Evolutionary conservation across 2,797 vertebrate genomes (phyloP), one percentile per base, ranked within the genome.

Genomic region (Graptemys geographica): DNA sequence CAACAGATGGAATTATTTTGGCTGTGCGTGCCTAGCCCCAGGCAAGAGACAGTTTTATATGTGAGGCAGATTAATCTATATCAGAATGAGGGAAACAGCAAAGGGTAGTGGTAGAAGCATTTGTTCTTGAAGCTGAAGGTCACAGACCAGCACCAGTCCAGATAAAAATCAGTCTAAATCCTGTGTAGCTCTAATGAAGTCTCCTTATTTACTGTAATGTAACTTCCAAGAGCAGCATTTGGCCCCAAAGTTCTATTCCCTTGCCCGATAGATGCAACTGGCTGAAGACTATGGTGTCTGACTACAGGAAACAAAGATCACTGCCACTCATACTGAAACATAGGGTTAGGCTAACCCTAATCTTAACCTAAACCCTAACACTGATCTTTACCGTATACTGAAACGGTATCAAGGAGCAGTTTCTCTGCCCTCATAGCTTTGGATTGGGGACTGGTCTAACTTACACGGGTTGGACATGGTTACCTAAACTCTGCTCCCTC

Each of bases 381-480:
- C 65, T 69, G 65, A 69, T 69, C 9, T 69, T 18, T 69, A 37
- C 4, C 6, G 3, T 33, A 9, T 5, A 52, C 6, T 27, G 23
- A 55, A 81, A 11, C 11, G 8, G 11, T 13, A 8, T 8, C 33
- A n/a, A n/a, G 31, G 79, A 33, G 18, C 78, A 52, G 78, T 25
- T 52, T 79, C 19, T 23, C 49, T n/a, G 19, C 5, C 13, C 16
- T 53, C 31, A 21, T 11, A 12, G 79, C 51, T 53, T 53, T 6
- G 6, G 33, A 19, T 28, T 31, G 18, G 1, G 18, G 25, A 9
- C 5, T 79, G 31, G 51, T 55, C 51, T 13, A 37, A 0, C 21
- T 47, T 6, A 10, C 9, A 19, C 1, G 56, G 28, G 23, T 3
- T 31, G 7, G 4, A 37, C 33, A 18, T 11, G 1, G 3, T 16